Conservation (phyloP, 2,888 invertebrate genomes). For the Hedya salicella region DNA sequence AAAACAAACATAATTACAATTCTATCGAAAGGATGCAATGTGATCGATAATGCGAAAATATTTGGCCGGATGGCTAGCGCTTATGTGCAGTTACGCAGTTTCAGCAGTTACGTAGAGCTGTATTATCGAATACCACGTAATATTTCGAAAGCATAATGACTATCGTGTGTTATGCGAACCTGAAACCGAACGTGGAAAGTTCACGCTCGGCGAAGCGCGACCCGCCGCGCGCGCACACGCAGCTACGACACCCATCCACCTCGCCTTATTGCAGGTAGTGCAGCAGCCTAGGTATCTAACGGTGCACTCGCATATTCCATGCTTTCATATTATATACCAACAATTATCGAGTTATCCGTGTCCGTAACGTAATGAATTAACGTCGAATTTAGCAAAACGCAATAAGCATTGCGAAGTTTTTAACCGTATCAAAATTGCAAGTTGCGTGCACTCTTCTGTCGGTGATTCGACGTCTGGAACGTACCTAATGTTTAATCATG, state of each 20-base stretch:
- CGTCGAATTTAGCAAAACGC: constrained; percentile 17
- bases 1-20: constrained; percentile 44
- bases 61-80: constrained; percentile 38
- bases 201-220: constrained; percentile 78
- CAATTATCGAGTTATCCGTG: constrained; percentile 39
- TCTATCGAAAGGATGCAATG: constrained; percentile 38
- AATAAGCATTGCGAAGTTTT: constrained; percentile 34
- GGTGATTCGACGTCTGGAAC: constrained; percentile 2
- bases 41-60: constrained; percentile 41
- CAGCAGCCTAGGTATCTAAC: constrained; percentile 26
- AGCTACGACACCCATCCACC: constrained; percentile 46
- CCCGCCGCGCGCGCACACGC: constrained; percentile 51
- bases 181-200: constrained; percentile 83
- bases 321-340: constrained; percentile 3
- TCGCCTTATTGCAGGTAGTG: constrained; percentile 35
- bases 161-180: constrained; percentile 78
- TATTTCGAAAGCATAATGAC: constrained; percentile 79
- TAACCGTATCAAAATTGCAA: constrained; percentile 24
- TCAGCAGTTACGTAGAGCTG: constrained; percentile 67
- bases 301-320: constrained; percentile 1
- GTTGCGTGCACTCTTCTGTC: constrained; percentile 19
- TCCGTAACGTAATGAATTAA: constrained; percentile 25
- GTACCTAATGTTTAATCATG: constrained; percentile 31
- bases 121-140: constrained; percentile 81
- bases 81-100: constrained; percentile 59